Evolutionary conservation across 2,113 vertebrate species (phyloP).

Genomic region (Gavia stellata): DNA sequence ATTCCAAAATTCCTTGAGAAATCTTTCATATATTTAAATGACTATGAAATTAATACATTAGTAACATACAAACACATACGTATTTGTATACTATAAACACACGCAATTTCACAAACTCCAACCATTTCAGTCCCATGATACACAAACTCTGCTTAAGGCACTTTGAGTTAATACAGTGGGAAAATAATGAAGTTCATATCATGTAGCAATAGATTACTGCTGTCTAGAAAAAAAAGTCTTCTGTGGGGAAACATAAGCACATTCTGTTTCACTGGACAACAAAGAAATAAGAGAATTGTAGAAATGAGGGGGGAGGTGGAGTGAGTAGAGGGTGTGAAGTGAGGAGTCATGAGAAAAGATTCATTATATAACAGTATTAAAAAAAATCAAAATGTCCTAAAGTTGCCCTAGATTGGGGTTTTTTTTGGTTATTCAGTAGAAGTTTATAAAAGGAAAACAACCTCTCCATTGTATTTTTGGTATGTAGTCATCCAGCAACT

Average conservation of each 20-base stretch:
- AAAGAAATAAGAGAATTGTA: background rate
- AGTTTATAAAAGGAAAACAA: background rate
- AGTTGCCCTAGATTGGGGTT: background rate
- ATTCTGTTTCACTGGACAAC: background rate
- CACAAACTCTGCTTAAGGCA: conserved; percentile 8
- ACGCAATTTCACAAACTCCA: conserved; percentile 14
- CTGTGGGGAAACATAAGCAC: background rate
- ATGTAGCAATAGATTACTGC: conserved; percentile 22
- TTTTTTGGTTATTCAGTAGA: background rate
- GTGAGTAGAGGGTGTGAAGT: background rate
- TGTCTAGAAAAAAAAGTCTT: background rate
- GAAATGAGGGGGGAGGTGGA: background rate
- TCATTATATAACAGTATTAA: background rate
- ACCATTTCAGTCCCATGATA: conserved; percentile 12
- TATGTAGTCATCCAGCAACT: background rate
- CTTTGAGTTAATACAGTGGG: conserved; percentile 28
- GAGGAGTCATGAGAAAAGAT: background rate
- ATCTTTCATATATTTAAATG: background rate
- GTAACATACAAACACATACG: background rate
- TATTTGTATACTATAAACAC: background rate
- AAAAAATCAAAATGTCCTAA: background rate
- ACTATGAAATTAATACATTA: conserved; percentile 43
- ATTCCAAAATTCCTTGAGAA: conserved; percentile 25
- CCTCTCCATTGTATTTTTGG: background rate
- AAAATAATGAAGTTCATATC: conserved; percentile 56